A percentile compares a stretch with the other conserved stretches of the same genome.
Evolutionary conservation across 2,888 invertebrate species (phyloP).

Genomic region (Laspeyria flexula): DNA sequence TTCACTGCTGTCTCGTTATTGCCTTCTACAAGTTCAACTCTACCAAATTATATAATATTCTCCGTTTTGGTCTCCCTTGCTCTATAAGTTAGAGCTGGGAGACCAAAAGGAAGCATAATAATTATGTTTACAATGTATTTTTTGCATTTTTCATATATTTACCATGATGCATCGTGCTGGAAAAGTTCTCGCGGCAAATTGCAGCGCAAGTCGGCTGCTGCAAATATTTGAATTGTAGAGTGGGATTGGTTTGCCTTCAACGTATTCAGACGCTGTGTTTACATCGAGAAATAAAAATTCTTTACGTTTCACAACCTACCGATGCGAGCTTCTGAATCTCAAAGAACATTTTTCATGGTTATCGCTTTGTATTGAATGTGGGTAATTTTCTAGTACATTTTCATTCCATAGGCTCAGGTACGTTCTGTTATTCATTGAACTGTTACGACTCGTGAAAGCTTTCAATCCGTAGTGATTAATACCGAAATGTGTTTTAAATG

Average conservation of each 20-base stretch:
- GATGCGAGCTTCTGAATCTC: constrained; percentile 25
- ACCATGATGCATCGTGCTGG: constrained; percentile 37
- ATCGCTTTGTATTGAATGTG: constrained; percentile 36
- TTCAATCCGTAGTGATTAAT: constrained; percentile 56
- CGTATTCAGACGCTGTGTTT: constrained; percentile 72
- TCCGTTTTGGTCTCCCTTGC: too few species aligned
- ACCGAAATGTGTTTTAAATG: constrained; percentile 53
- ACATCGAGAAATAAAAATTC: constrained; percentile 75
- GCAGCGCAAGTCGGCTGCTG: constrained; percentile 72
- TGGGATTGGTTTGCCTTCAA: constrained; percentile 81
- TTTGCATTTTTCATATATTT: constrained; percentile 50
- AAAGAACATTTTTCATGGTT: constrained; percentile 29
- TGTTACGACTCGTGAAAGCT: constrained; percentile 53
- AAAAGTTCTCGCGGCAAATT: constrained; percentile 70
- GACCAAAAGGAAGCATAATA: too few species aligned
- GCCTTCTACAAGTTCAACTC: too few species aligned
- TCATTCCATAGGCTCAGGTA: constrained; percentile 27
- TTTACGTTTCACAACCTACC: constrained; percentile 46
- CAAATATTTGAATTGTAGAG: constrained; percentile 84
- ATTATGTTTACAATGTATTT: constrained; percentile 49
- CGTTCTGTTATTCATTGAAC: constrained; percentile 51
- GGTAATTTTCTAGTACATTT: constrained; percentile 44
- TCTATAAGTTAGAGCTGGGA: too few species aligned
- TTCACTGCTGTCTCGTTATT: too few species aligned
- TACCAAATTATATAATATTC: too few species aligned